Evolutionary conservation across 64 coral and sea anemone species (phyloP), one percentile per base, ranked within the genome.

Genomic region (Montipora foliosa): DNA sequence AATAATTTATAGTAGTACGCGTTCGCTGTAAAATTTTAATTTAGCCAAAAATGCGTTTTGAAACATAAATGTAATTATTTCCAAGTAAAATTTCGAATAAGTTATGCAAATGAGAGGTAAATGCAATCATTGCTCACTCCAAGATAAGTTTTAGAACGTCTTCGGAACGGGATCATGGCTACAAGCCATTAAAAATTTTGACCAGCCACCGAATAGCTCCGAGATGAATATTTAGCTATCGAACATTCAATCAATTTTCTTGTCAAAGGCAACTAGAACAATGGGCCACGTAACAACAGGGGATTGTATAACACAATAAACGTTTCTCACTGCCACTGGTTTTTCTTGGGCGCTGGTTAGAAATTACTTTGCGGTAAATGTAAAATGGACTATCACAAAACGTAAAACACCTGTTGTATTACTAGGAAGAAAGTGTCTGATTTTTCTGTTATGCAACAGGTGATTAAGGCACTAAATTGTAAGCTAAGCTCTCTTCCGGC

Each of bases 391-490:
- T 8, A 57, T 8, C 24, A 25, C 20, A 82, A 64, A 82, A 24
- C 55, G 9, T 4, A 44, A 83, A 71, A 24, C 82, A 86, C 82
- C 82, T 86, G 82, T 71, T 50, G 67, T 86, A 66, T 68, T 86
- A 2, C 1, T 37, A 37, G 2, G 64, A 70, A 49, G 59, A n/a
- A 16, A 4, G 10, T 71, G 49, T 64, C 59, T 44, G 60, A 5
- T 49, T 49, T 49, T 49, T n/a, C 8, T 2, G 8, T 11, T 6
- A 86, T 50, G 62, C 82, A 86, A 86, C 82, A 86, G 82, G 82
- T 86, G 82, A 8, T 22, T 1, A 8, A 15, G 15, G n/a, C 52
- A 1, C 10, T 7, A 55, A 62, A 3, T 16, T 67, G 59, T n/a
- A 19, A 67, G 25, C 16, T 47, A 84, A 66, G 58, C 8, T 47